Evolutionary conservation across 2,797 vertebrate species (phyloP).

Genomic region (Phrynocephalus forsythii): DNA sequence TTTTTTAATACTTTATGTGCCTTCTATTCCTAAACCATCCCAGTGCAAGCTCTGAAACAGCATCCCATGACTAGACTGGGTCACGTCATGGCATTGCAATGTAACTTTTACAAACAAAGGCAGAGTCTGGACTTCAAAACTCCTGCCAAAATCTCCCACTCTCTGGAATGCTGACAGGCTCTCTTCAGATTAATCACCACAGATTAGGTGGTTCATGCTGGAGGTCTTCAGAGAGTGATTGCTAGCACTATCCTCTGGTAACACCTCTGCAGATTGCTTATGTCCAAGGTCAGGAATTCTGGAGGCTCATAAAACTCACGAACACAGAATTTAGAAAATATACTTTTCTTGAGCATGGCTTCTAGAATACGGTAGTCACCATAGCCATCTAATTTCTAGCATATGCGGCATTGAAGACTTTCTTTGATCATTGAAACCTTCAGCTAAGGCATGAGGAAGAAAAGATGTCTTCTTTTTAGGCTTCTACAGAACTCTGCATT

Average conservation of each 20-base stretch:
- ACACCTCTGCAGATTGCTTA: neutral
- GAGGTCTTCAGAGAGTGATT: constrained; percentile 1
- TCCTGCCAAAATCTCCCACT: constrained; percentile 4
- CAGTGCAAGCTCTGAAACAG: neutral
- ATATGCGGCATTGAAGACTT: accelerated
- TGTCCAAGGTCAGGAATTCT: constrained; percentile 34
- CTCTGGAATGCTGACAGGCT: constrained; percentile 14
- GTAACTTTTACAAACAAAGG: neutral
- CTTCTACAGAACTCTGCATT: constrained; percentile 4
- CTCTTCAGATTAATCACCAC: constrained; percentile 18
- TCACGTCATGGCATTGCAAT: neutral
- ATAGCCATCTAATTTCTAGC: neutral
- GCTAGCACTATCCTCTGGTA: neutral
- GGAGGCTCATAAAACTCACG: constrained; percentile 2
- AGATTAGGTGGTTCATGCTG: constrained; percentile 29
- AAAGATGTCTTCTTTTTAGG: constrained; percentile 1
- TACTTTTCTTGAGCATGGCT: neutral
- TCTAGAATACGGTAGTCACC: too few relatives aligned
- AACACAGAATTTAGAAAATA: too few relatives aligned
- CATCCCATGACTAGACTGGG: neutral
- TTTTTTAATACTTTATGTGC: too few relatives aligned
- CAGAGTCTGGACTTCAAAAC: neutral
- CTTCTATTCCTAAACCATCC: neutral
- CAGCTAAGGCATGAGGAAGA: constrained; percentile 3
- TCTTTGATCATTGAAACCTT: constrained; percentile 17